Evolutionary conservation across 2,113 vertebrate species (phyloP).

Genomic region (Pelecanus crispus): DNA sequence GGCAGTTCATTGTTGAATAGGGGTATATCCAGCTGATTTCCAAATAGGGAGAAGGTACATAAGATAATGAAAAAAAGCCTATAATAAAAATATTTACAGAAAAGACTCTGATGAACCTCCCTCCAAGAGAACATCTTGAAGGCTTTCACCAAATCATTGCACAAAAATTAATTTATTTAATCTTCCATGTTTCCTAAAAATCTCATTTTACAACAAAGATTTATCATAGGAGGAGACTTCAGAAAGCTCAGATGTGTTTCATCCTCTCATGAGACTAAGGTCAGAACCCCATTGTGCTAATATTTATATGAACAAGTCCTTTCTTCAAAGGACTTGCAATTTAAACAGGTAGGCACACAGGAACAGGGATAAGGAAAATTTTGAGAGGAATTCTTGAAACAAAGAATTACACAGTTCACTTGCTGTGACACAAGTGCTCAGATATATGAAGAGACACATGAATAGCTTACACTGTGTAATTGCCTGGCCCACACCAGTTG

Average conservation of each 20-base stretch:
- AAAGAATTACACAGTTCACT: not conserved
- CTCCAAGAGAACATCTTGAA: not conserved
- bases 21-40: not conserved
- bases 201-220: not conserved
- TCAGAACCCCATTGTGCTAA: not conserved
- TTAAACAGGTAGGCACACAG: not conserved
- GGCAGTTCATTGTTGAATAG: not conserved
- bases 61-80: not conserved
- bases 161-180: not conserved
- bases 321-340: not conserved
- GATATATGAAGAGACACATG: not conserved
- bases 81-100: not conserved
- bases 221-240: not conserved
- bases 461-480: not conserved
- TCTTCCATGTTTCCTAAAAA: not conserved
- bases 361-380: not conserved
- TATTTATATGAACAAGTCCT: not conserved
- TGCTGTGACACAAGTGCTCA: not conserved
- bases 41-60: not conserved
- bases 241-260: not conserved
- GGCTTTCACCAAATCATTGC: not conserved
- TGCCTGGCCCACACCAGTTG: rapidly evolving
- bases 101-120: rapidly evolving
- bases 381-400: not conserved
- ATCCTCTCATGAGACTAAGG: not conserved